Conservation (phyloP, 2,113 vertebrate genomes). For the Chionis minor region DNA sequence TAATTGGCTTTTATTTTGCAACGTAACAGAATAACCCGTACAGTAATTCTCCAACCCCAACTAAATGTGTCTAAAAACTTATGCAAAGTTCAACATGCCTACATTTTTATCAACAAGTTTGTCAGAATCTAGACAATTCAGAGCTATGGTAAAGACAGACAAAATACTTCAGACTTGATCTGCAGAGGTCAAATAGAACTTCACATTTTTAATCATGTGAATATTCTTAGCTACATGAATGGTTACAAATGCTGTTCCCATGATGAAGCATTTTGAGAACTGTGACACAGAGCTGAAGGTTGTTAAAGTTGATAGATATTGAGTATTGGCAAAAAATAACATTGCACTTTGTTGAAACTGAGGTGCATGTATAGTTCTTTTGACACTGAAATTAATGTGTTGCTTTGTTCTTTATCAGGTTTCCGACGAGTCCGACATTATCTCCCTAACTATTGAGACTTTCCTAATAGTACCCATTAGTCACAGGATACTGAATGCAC, state of each 20-base stretch:
- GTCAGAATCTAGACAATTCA: background rate
- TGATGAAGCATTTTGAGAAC: background rate
- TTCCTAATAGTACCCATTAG: constrained; percentile 15
- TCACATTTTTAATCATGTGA: background rate
- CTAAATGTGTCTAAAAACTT: background rate
- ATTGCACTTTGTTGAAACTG: background rate
- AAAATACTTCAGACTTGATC: background rate
- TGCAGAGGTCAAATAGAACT: background rate
- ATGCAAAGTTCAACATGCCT: background rate
- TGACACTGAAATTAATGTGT: constrained; percentile 4
- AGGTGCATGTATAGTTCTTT: background rate
- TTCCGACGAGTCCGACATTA: background rate
- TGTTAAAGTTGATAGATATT: background rate
- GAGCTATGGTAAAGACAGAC: background rate
- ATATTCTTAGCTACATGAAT: background rate
- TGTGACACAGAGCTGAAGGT: background rate
- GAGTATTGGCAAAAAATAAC: background rate
- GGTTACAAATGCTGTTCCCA: background rate
- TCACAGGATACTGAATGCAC: background rate
- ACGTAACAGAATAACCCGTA: constrained; percentile 1
- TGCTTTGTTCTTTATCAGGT: constrained; percentile 5
- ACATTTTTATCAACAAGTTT: background rate
- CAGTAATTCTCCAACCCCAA: background rate
- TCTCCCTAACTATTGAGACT: background rate
- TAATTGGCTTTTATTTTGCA: background rate